Percentiles rank a stretch among this genome's conserved stretches.
phyloP scores from a whole-genome alignment of 2,113 vertebrate species.

The Catharus fuscescens region DNA sequence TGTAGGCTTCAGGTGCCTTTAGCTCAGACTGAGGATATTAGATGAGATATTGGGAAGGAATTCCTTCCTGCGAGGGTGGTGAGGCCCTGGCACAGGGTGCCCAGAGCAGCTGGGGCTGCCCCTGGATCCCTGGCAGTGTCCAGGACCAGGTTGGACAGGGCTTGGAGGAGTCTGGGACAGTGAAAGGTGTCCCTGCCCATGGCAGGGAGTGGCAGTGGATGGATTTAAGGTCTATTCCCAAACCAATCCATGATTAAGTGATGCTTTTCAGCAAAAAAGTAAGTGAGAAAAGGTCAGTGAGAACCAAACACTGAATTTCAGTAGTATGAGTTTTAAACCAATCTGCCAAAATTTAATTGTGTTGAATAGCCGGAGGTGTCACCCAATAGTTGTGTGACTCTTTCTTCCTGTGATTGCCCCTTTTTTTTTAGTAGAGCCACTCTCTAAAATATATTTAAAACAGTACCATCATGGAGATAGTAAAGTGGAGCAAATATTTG shows the following conservation, averaged over 20 bases:
- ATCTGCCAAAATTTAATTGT: background rate
- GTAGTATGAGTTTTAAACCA: background rate
- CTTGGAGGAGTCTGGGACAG: accelerated
- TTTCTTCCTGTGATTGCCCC: background rate
- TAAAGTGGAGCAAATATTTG: background rate
- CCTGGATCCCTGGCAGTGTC: background rate
- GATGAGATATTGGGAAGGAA: background rate
- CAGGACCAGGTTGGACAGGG: accelerated
- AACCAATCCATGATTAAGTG: background rate
- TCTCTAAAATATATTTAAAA: background rate
- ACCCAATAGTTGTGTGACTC: background rate
- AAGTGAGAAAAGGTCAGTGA: background rate
- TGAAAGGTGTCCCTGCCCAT: background rate
- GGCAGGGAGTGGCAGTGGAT: background rate
- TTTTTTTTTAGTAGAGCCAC: background rate
- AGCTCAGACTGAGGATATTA: background rate
- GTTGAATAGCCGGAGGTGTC: background rate
- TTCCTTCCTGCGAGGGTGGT: accelerated
- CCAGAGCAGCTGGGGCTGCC: background rate
- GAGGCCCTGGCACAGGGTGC: background rate
- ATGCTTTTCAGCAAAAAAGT: background rate
- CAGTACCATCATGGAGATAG: background rate
- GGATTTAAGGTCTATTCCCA: background rate
- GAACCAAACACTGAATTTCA: background rate
- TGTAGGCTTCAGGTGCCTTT: background rate